Percentiles rank a stretch among this genome's conserved stretches.
phyloP scores from a whole-genome alignment of 1,140 invertebrate species.

The Heliconius congener region DNA sequence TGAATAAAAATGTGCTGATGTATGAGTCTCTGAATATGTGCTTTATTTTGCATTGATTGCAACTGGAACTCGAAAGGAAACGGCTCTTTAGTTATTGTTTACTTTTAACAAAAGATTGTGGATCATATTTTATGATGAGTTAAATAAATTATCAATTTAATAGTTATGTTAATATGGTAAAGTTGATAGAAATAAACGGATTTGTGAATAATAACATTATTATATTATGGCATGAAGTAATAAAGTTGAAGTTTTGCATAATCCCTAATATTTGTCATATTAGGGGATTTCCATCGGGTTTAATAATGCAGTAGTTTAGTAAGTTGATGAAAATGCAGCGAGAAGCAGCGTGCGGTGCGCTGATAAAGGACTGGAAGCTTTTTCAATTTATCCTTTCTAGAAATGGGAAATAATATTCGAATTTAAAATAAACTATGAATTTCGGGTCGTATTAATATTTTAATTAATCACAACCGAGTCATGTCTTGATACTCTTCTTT shows the following conservation, averaged over 20 bases:
- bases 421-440: constrained; percentile 21
- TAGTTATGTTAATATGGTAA: background rate
- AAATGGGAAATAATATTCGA: constrained; percentile 19
- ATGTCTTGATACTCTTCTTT: constrained; percentile 40
- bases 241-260: constrained; percentile 33
- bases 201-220: constrained; percentile 23
- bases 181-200: background rate
- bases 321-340: constrained; percentile 61
- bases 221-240: constrained; percentile 30
- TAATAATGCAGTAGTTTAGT: constrained; percentile 44
- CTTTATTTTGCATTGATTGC: constrained; percentile 13
- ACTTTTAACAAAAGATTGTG: background rate
- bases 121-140: background rate
- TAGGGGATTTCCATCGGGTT: constrained; percentile 35
- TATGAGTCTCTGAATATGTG: constrained; percentile 17
- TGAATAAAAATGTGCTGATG: constrained; percentile 37
- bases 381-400: constrained; percentile 50
- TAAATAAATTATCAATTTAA: background rate
- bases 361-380: constrained; percentile 65
- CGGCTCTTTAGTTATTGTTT: constrained; percentile 4
- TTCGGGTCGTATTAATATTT: constrained; percentile 43
- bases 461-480: constrained; percentile 47
- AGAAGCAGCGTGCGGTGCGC: constrained; percentile 54
- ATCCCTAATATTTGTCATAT: constrained; percentile 42
- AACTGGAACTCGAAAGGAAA: constrained; percentile 2